A percentile compares a stretch with the other conserved stretches of the same genome.
phyloP scores from a whole-genome alignment of 2,888 invertebrate species.

The Caenorhabditis sp. region DNA sequence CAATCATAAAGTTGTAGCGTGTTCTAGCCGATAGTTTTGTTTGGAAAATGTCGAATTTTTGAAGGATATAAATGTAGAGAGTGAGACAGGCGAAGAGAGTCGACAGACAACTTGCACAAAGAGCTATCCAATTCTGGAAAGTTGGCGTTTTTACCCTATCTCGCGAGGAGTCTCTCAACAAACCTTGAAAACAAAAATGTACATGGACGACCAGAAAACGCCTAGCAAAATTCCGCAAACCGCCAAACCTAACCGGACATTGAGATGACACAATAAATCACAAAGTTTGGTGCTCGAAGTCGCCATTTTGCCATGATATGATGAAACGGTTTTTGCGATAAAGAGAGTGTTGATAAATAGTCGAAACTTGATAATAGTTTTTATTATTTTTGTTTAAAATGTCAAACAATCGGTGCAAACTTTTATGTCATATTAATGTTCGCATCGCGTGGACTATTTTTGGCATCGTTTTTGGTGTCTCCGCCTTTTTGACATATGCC shows the following conservation, averaged over 20 bases:
- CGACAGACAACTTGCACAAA: slow-evolving; percentile 19
- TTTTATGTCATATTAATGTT: slow-evolving; percentile 6
- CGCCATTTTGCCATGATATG: background rate
- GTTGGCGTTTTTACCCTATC: no score
- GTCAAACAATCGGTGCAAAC: background rate
- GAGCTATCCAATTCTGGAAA: slow-evolving; percentile 33
- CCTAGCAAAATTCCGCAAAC: slow-evolving; percentile 24
- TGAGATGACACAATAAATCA: slow-evolving; percentile 17
- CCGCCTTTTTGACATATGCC: background rate
- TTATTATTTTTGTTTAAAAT: background rate
- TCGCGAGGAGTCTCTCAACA: background rate
- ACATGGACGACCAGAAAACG: slow-evolving; percentile 19
- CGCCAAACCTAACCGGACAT: slow-evolving; percentile 22
- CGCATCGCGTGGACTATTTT: background rate
- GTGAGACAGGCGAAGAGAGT: slow-evolving; percentile 27
- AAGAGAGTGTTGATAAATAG: background rate
- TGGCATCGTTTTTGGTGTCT: slow-evolving; percentile 4
- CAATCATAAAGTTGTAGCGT: background rate
- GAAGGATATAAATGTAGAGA: slow-evolving; percentile 17
- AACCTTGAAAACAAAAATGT: slow-evolving; percentile 24
- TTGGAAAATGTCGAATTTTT: slow-evolving; percentile 13
- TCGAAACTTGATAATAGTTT: no score
- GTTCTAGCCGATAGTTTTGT: background rate
- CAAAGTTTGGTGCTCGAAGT: background rate
- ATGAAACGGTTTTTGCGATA: background rate